Evolutionary conservation across 2,113 vertebrate species (phyloP).

Genomic region (Bostrychus sinensis): DNA sequence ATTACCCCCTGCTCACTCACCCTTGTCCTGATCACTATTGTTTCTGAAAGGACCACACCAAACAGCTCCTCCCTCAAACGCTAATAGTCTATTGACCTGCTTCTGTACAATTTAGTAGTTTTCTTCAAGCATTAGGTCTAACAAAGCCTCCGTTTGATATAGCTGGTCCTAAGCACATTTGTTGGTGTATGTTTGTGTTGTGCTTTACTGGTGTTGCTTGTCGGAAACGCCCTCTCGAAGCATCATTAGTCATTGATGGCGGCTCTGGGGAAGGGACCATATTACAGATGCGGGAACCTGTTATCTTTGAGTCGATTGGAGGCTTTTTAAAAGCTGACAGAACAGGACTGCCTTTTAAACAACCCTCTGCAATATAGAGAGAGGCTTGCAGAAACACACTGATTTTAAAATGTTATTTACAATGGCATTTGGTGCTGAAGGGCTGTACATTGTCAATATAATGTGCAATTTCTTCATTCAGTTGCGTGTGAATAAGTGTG

Average conservation of each 20-base stretch:
- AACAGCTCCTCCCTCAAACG: conserved; percentile 22
- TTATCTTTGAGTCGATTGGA: conserved; percentile 26
- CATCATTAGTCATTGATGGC: conserved; percentile 74
- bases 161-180: conserved; percentile 18
- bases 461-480: conserved; percentile 26
- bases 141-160: conserved; percentile 13
- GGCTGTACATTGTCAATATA: conserved; percentile 18
- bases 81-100: conserved; percentile 53
- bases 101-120: conserved; percentile 35
- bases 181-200: conserved; percentile 48
- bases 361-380: conserved; percentile 16
- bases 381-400: conserved; percentile 11
- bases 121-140: conserved; percentile 28
- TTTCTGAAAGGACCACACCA: conserved; percentile 42
- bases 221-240: conserved; percentile 50
- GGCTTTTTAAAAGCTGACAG: conserved; percentile 35
- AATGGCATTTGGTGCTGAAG: conserved; percentile 4
- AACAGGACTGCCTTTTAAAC: conserved; percentile 19
- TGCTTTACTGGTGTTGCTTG: conserved; percentile 57
- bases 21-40: conserved; percentile 38
- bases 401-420: conserved; percentile 3
- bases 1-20: conserved; percentile 47
- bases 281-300: conserved; percentile 39
- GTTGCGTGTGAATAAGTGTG: conserved; percentile 36
- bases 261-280: conserved; percentile 56